Conservation (phyloP, 2,888 invertebrate species). For the Philereme transversata region DNA sequence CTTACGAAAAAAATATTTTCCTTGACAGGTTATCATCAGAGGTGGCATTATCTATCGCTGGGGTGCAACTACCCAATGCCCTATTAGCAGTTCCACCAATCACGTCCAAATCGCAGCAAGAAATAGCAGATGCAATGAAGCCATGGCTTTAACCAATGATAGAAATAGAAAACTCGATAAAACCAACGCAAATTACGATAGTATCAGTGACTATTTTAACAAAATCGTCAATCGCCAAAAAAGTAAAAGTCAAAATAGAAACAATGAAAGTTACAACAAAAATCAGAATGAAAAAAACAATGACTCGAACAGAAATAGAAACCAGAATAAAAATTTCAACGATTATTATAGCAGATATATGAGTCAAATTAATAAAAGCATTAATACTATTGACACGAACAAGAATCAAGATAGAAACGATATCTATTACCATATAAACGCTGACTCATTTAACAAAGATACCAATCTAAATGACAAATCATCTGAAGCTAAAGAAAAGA, state of each 20-base stretch:
- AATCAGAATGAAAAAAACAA: constrained; percentile 7
- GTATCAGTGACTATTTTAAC: constrained; percentile 18
- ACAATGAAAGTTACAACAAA: constrained; percentile 2
- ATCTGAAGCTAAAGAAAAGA: constrained; percentile 8
- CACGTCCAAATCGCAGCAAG: constrained; percentile 56
- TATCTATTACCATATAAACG: constrained; percentile 22
- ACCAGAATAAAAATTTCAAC: constrained; percentile 21
- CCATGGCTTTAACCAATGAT: constrained; percentile 30
- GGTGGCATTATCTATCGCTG: constrained; percentile 76
- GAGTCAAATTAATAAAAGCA: constrained; percentile 31
- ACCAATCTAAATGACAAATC: constrained; percentile 25
- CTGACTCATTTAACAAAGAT: constrained; percentile 16
- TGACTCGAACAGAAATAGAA: constrained; percentile 14
- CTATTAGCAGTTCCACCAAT: constrained; percentile 52
- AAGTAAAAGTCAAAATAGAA: constrained; percentile 12
- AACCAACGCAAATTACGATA: constrained; percentile 11
- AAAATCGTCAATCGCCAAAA: constrained; percentile 28
- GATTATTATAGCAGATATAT: constrained; percentile 34
- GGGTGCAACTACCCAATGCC: constrained; percentile 78
- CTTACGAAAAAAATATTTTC: neutral
- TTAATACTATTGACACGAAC: constrained; percentile 8
- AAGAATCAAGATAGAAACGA: constrained; percentile 9
- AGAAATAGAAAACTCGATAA: constrained; percentile 17
- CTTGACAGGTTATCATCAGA: constrained; percentile 69
- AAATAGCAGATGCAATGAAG: constrained; percentile 52